phyloP scores from a whole-genome alignment of 2,888 invertebrate species.

The Papilio demoleus region DNA sequence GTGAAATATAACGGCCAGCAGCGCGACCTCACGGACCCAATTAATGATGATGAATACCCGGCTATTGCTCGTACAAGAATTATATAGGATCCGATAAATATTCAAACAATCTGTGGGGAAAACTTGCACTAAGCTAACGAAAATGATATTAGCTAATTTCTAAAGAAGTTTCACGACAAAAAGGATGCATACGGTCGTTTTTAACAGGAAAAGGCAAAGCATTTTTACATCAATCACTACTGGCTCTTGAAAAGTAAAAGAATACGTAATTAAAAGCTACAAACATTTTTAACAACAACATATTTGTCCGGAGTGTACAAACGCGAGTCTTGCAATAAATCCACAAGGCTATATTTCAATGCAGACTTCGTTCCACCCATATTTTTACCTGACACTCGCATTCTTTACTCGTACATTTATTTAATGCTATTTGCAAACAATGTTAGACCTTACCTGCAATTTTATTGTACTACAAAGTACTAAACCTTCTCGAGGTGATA shows the following conservation, averaged over 20 bases:
- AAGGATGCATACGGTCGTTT: no score
- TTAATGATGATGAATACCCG: constrained; percentile 26
- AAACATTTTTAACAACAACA: constrained; percentile 23
- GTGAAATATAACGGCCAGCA: constrained; percentile 32
- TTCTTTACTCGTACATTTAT: constrained; percentile 38
- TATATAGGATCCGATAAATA: no score
- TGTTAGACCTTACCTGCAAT: constrained; percentile 22
- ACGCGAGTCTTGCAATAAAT: constrained; percentile 36
- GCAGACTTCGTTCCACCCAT: constrained; percentile 37
- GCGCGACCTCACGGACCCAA: constrained; percentile 19
- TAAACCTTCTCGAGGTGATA: no score
- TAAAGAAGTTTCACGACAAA: no score
- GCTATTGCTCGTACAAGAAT: constrained; percentile 9
- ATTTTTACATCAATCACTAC: no score
- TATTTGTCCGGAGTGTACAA: constrained; percentile 29
- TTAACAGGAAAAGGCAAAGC: no score
- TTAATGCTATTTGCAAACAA: constrained; percentile 33
- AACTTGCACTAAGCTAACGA: no score
- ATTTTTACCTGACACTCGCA: constrained; percentile 40
- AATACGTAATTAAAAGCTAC: constrained; percentile 3
- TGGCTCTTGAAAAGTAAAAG: not conserved
- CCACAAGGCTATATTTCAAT: constrained; percentile 33
- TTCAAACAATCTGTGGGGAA: no score
- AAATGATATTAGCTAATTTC: no score
- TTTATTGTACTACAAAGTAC: constrained; percentile 12